Evolutionary conservation across 2,888 invertebrate genomes (phyloP).

Genomic region (Leuctra nigra): DNA sequence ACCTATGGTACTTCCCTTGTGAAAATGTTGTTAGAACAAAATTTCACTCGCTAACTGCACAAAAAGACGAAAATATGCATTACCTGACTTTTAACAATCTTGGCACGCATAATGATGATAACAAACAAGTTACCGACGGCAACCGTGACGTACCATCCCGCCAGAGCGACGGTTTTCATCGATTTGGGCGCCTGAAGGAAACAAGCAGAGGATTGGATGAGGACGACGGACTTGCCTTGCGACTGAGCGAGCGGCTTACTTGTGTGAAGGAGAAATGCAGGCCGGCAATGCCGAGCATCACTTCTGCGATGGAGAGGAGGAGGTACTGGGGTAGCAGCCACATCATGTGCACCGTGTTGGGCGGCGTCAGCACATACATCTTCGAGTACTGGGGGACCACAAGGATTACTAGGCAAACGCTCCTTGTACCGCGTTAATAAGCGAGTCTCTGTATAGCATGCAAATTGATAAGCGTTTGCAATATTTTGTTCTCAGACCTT

Average conservation of each 20-base stretch:
- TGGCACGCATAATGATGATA: slow-evolving; percentile 61
- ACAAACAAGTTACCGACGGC: slow-evolving; percentile 76
- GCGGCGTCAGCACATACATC: slow-evolving; percentile 53
- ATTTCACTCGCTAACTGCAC: too few relatives aligned
- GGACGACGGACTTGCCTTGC: too few relatives aligned
- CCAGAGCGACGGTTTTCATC: slow-evolving; percentile 79
- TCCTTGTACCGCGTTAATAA: too few relatives aligned
- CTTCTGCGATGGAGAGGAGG: slow-evolving; percentile 71
- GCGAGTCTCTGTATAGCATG: too few relatives aligned
- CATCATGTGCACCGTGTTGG: slow-evolving; percentile 59
- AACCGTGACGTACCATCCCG: slow-evolving; percentile 76
- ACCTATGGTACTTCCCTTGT: too few relatives aligned
- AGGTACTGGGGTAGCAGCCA: slow-evolving; percentile 77
- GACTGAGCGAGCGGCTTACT: too few relatives aligned
- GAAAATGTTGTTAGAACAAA: too few relatives aligned
- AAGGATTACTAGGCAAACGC: too few relatives aligned
- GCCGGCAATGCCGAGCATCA: slow-evolving; percentile 77
- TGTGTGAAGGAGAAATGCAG: slow-evolving; percentile 78
- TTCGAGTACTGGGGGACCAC: slow-evolving; percentile 42
- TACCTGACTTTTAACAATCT: slow-evolving; percentile 59
- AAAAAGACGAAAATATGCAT: too few relatives aligned
- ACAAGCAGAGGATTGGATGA: too few relatives aligned
- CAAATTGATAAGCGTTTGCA: too few relatives aligned
- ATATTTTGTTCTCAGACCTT: too few relatives aligned
- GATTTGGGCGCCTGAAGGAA: slow-evolving; percentile 63